Conservation (phyloP, 2,888 invertebrate species). For the Rotaria sp. region DNA sequence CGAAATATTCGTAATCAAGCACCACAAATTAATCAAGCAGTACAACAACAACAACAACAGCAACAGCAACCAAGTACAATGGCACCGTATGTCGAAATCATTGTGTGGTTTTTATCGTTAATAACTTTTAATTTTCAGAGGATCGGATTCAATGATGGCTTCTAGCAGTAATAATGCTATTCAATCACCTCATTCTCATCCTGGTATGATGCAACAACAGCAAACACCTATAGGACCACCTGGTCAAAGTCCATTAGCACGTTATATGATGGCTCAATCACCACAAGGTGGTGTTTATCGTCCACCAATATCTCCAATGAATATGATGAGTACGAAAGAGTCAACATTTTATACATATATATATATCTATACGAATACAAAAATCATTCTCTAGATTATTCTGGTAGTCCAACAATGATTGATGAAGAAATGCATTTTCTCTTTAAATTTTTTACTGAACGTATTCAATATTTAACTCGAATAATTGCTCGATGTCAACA, state of each 20-base stretch:
- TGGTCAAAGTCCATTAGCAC: slow-evolving; percentile 17
- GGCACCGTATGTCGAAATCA: not conserved
- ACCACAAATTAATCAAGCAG: not conserved
- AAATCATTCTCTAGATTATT: not conserved
- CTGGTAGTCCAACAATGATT: not conserved
- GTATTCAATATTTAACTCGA: not conserved
- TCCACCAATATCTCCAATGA: not conserved
- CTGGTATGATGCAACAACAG: not conserved
- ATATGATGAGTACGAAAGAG: not conserved
- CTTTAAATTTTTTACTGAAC: not conserved
- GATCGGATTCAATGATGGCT: not conserved
- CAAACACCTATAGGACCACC: not conserved
- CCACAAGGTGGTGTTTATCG: not conserved
- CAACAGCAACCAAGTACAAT: not conserved
- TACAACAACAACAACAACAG: not conserved
- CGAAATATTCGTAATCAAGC: not conserved
- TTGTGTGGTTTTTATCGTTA: not conserved
- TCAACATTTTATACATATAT: too few relatives aligned
- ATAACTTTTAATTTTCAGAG: not conserved
- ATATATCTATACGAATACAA: too few relatives aligned
- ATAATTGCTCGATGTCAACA: not conserved
- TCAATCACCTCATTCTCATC: not conserved
- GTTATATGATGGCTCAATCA: slow-evolving; percentile 9
- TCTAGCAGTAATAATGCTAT: not conserved
- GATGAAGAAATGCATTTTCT: slow-evolving; percentile 26